phyloP scores from a whole-genome alignment of 2,113 vertebrate species.

The Sinocyclocheilus grahami region DNA sequence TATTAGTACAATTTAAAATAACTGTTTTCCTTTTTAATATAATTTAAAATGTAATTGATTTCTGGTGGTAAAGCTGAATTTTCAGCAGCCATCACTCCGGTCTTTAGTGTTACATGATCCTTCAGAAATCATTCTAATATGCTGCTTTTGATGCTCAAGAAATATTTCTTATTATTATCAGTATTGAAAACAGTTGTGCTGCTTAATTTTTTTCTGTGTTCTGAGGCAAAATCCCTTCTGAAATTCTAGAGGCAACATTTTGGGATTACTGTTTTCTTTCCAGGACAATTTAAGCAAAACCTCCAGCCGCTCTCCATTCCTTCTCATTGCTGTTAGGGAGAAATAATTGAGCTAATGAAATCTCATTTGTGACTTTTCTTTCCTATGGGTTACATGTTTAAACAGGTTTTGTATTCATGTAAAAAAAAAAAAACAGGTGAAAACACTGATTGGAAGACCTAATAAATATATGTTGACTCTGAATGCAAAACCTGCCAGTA shows the following conservation, averaged over 20 bases:
- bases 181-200: neutral
- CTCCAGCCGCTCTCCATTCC: neutral
- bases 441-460: neutral
- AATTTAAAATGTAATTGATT: neutral
- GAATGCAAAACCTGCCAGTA: no score
- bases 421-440: neutral
- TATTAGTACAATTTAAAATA: neutral
- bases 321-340: neutral
- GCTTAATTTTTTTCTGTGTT: neutral
- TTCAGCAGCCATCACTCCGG: neutral
- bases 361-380: neutral
- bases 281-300: no score
- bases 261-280: neutral
- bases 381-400: neutral
- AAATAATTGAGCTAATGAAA: neutral
- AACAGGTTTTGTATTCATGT: neutral
- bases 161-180: neutral
- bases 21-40: neutral
- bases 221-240: neutral
- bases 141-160: neutral
- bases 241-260: neutral
- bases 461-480: neutral
- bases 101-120: neutral
- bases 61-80: neutral
- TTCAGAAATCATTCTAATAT: neutral